Evolutionary conservation across 2,113 vertebrate genomes (phyloP).

Genomic region (Gavia stellata): DNA sequence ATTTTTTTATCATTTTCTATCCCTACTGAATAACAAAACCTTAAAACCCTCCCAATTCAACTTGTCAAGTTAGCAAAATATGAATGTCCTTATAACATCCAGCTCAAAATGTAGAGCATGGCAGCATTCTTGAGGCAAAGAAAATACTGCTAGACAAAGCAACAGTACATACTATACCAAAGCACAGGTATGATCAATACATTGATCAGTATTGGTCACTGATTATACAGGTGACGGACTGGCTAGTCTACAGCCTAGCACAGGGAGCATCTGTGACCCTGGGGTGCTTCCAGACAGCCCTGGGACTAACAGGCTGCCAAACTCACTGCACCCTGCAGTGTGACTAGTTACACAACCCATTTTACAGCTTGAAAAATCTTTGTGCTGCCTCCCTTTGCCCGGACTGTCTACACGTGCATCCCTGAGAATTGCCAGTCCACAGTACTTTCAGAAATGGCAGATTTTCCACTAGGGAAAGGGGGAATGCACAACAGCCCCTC

Average conservation of each 20-base stretch:
- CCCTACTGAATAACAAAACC: background rate
- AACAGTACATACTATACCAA: background rate
- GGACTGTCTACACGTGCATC: accelerated
- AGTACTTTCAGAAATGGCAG: background rate
- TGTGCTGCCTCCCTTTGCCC: accelerated
- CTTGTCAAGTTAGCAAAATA: background rate
- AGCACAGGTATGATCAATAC: background rate
- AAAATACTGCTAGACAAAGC: background rate
- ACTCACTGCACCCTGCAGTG: background rate
- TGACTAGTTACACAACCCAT: background rate
- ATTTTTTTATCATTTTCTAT: background rate
- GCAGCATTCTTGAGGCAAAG: background rate
- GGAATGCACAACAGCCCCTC: background rate
- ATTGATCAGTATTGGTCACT: background rate
- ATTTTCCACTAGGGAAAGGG: background rate
- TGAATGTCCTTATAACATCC: background rate
- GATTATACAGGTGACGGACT: background rate
- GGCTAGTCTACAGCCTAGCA: background rate
- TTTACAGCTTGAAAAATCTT: background rate
- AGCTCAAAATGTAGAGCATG: background rate
- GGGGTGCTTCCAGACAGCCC: background rate
- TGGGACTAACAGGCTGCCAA: background rate
- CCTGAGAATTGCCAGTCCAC: accelerated
- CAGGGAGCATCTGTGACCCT: background rate
- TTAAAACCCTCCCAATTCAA: background rate